These are phyloP conservation scores for Hypomesus transpacificus DNA, from an alignment of 2,113 vertebrate genomes.

Conservation along the genomic window DNA sequence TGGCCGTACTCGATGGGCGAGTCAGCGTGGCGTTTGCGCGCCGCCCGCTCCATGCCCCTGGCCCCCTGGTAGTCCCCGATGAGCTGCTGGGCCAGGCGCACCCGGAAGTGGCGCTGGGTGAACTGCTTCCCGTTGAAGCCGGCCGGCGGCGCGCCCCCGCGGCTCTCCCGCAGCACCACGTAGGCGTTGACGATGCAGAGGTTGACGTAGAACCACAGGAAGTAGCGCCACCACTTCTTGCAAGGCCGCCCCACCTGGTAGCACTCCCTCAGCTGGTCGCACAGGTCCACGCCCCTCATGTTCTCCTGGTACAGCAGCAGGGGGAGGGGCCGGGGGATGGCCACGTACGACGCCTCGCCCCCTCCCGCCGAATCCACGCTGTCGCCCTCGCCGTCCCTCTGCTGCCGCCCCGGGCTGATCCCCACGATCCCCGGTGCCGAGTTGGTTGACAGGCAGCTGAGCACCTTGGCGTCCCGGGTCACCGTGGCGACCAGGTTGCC, in stretches of 20 bases:
- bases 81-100: slow-evolving; percentile 77
- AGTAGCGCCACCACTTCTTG: slow-evolving; percentile 81
- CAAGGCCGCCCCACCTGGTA: slow-evolving; percentile 77
- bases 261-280: slow-evolving; percentile 77
- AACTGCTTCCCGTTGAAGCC: slow-evolving; percentile 77
- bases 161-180: slow-evolving; percentile 72
- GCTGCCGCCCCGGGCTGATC: slow-evolving; percentile 68
- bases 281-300: slow-evolving; percentile 77
- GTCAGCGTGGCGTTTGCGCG: slow-evolving; percentile 75
- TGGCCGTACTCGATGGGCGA: slow-evolving; percentile 80
- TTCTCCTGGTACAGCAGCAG: slow-evolving; percentile 78
- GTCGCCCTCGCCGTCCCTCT: slow-evolving; percentile 50
- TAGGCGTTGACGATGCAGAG: slow-evolving; percentile 78
- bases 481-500: slow-evolving; percentile 76
- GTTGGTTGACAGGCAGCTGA: slow-evolving; percentile 76
- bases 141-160: slow-evolving; percentile 63
- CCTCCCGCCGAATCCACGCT: slow-evolving; percentile 42
- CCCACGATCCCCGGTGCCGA: slow-evolving; percentile 75
- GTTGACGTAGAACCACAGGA: slow-evolving; percentile 80
- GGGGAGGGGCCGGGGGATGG: slow-evolving; percentile 70
- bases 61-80: slow-evolving; percentile 79
- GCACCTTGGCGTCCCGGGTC: slow-evolving; percentile 69
- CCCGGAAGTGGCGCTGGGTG: slow-evolving; percentile 77
- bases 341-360: slow-evolving; percentile 48
- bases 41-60: slow-evolving; percentile 75